Base-by-base conservation (phyloP, 2,888 invertebrate species). In the Norana najaformis region DNA sequence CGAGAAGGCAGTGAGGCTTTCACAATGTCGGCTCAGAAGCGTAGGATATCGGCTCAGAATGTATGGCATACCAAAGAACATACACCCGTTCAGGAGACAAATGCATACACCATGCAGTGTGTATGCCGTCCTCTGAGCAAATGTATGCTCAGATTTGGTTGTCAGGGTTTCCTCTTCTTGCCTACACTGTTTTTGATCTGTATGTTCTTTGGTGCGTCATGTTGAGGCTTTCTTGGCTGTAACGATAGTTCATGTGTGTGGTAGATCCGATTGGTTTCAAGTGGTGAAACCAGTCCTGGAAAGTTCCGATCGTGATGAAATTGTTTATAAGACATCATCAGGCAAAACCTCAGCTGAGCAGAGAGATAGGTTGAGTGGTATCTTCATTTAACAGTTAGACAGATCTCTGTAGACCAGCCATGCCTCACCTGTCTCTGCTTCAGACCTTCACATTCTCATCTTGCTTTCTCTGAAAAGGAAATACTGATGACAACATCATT, bases 311-410 rank as follows among this genome's bases (percentile, higher is more conserved):
- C 11, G 11, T 69, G 69, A n/a, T 69, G 69, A 69, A 69, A 69
- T n/a, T 69, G 69, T 69, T 69, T n/a, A 69, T n/a, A 69, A 69
- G 69, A 69, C 69, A 69, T 69, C 69, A 69, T 69, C n/a, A 69
- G 69, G 69, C 69, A 69, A 69, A 69, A 69, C 69, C 69, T 69
- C 69, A 69, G 69, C 69, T 13, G n/a, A 69, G n/a, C 69, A 69
- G 30, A 69, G 69, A 69, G 0, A 69, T 8, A 69, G 23, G 20
- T 47, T 47, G 23, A 47, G 47, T 47, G 20, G 23, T 47, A 20
- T 47, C 23, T 47, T 23, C 23, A 20, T 23, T 1, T 47, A 23
- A 23, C 23, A 47, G 47, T 23, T 47, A 23, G 2, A 47, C 23
- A 23, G 47, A 47, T 47, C 69, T 69, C 69, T 69, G 30, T 69